Conservation (phyloP, 2,797 vertebrate species). For the Rhincodon typus region DNA sequence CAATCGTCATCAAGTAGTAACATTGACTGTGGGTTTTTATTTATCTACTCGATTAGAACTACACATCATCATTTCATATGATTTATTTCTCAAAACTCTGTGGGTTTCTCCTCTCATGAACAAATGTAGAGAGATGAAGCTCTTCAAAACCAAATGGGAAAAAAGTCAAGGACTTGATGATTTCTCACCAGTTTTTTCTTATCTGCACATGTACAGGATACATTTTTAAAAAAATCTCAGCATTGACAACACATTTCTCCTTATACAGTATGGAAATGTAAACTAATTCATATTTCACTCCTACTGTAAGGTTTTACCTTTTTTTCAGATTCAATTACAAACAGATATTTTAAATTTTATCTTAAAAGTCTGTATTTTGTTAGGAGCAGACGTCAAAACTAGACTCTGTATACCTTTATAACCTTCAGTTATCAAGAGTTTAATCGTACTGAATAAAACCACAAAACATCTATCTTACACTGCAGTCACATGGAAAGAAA, state of each 20-base stretch:
- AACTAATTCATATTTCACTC: not conserved
- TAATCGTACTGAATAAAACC: not conserved
- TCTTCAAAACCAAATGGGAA: not conserved
- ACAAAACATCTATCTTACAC: not conserved
- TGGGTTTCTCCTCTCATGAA: not conserved
- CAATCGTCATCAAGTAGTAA: not conserved
- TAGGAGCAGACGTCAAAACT: not conserved
- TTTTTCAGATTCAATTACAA: not conserved
- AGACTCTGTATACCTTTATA: not conserved
- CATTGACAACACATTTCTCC: not conserved
- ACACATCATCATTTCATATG: not conserved
- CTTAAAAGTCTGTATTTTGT: not conserved
- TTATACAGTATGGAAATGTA: not conserved
- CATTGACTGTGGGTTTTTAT: not conserved
- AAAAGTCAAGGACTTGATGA: not conserved
- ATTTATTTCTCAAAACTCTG: not conserved
- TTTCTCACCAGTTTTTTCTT: not conserved
- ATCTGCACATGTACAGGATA: not conserved
- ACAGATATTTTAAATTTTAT: slow-evolving; percentile 14
- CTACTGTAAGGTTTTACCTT: not conserved
- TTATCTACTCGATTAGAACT: not conserved
- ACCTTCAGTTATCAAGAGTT: not conserved
- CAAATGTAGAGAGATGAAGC: not conserved
- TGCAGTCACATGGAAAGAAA: not conserved
- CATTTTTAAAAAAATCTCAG: not conserved